phyloP scores from a whole-genome alignment of 2,888 invertebrate genomes.

The Coelopa pilipes region DNA sequence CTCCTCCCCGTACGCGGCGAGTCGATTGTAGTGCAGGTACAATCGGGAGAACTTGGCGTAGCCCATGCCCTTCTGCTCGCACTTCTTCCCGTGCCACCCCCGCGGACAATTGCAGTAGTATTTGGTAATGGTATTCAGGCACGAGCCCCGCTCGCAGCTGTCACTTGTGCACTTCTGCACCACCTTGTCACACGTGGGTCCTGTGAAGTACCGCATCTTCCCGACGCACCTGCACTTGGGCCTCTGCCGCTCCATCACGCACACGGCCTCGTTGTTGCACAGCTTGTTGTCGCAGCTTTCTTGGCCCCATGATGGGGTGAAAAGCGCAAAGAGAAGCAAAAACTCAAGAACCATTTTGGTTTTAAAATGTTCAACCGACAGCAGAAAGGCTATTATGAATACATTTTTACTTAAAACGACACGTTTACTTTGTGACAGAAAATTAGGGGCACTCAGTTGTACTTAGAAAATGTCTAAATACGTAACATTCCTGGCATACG shows the following conservation, averaged over 20 bases:
- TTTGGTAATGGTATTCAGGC: conserved; percentile 43
- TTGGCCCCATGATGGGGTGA: neutral
- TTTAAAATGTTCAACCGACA: too few relatives aligned
- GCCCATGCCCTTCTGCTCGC: conserved; percentile 31
- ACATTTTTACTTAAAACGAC: too few relatives aligned
- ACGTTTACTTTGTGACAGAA: too few relatives aligned
- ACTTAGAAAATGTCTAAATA: too few relatives aligned
- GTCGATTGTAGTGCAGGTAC: conserved; percentile 49
- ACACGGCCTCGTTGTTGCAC: conserved; percentile 49
- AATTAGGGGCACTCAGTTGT: too few relatives aligned
- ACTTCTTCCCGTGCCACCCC: conserved; percentile 43
- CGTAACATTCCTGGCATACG: too few relatives aligned
- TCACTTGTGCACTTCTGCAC: conserved; percentile 42
- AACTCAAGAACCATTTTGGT: neutral
- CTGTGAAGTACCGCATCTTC: conserved; percentile 41
- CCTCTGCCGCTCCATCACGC: conserved; percentile 19
- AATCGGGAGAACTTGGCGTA: conserved; percentile 39
- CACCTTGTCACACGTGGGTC: conserved; percentile 39
- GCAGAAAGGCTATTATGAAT: too few relatives aligned
- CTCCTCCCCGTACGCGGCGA: conserved; percentile 41
- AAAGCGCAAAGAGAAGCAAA: neutral
- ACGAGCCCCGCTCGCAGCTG: conserved; percentile 47
- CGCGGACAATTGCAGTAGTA: conserved; percentile 42
- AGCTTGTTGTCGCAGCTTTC: conserved; percentile 39
- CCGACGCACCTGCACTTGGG: conserved; percentile 46